phyloP scores from a whole-genome alignment of 2,888 invertebrate genomes.

The Leuctra nigra region DNA sequence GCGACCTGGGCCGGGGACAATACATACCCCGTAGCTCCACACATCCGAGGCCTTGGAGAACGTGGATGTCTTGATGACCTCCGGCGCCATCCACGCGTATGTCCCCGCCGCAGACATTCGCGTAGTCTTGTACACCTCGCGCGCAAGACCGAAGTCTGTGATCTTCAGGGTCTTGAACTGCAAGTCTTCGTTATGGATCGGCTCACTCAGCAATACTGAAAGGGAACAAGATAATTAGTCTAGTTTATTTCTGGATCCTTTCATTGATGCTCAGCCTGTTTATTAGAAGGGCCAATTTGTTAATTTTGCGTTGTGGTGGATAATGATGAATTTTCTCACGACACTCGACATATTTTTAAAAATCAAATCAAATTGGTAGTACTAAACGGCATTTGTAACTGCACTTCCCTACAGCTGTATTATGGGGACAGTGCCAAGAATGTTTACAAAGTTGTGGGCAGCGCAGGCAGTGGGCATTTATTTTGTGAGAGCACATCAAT shows the following conservation, averaged over 20 bases:
- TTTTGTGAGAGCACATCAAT: too few relatives aligned
- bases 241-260: neutral
- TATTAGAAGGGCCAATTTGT: too few relatives aligned
- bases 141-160: conserved; percentile 93
- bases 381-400: too few relatives aligned
- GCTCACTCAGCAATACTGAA: conserved; percentile 74
- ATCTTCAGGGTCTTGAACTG: conserved; percentile 91
- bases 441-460: too few relatives aligned
- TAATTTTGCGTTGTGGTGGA: too few relatives aligned
- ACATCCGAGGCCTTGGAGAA: conserved; percentile 94
- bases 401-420: too few relatives aligned
- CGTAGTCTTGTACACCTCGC: conserved; percentile 94
- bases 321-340: too few relatives aligned
- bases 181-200: conserved; percentile 76
- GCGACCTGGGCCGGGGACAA: too few relatives aligned
- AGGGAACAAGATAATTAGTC: neutral
- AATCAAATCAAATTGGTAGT: too few relatives aligned
- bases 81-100: conserved; percentile 99
- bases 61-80: conserved; percentile 85
- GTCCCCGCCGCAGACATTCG: conserved; percentile 97
- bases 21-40: conserved; percentile 60
- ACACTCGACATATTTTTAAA: too few relatives aligned
- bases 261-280: neutral
- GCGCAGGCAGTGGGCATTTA: too few relatives aligned
- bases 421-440: too few relatives aligned